A percentile compares a stretch with the other conserved stretches of the same genome.
These are phyloP conservation scores for Protobothrops flavoviridis DNA, from an alignment of 2,113 vertebrate species.

Conservation along the genomic window DNA sequence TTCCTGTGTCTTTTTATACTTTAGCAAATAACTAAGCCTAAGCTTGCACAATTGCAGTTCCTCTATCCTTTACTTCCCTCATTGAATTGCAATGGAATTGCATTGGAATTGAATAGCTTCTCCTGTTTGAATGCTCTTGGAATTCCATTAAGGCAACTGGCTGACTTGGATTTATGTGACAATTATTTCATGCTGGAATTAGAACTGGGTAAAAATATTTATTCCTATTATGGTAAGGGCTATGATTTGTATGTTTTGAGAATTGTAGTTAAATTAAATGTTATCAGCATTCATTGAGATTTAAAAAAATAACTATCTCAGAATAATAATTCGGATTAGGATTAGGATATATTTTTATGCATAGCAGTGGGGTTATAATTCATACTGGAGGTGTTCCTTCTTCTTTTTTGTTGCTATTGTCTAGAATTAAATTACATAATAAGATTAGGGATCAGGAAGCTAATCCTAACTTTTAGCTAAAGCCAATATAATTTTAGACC, in stretches of 20 bases:
- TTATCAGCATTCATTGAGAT: neutral
- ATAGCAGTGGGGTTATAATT: neutral
- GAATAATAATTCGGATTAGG: neutral
- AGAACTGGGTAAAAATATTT: neutral
- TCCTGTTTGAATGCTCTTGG: neutral
- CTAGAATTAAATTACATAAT: neutral
- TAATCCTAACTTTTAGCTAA: neutral
- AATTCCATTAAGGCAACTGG: neutral
- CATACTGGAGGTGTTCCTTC: neutral
- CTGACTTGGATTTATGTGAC: neutral
- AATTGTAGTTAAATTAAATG: neutral
- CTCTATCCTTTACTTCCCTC: neutral
- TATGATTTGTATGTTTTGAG: neutral
- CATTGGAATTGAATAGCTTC: neutral
- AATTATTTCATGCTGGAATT: neutral
- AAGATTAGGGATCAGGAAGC: neutral
- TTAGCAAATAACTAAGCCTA: neutral
- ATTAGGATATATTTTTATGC: neutral
- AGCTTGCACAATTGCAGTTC: neutral
- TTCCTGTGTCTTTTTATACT: neutral
- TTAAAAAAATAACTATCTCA: neutral
- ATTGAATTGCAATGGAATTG: neutral
- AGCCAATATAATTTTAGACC: neutral
- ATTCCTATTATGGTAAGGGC: neutral
- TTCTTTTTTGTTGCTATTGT: neutral